Base-by-base conservation (phyloP, 2,113 vertebrate genomes). In the Brachionichthys hirsutus region DNA sequence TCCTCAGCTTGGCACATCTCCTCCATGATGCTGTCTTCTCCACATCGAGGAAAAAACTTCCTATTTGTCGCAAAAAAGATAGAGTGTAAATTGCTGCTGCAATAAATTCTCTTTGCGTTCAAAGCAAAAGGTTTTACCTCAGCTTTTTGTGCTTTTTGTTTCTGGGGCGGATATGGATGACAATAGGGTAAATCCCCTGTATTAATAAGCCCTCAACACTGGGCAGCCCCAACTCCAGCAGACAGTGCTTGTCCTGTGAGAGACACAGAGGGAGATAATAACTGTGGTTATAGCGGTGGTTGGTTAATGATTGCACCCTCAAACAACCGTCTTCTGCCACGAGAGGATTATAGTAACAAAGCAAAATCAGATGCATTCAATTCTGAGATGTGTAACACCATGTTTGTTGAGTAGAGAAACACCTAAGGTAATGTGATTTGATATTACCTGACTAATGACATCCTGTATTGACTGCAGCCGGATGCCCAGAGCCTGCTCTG, bases 131-230 rank as follows among this genome's bases (percentile, higher is more conserved):
- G 45, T 46, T 22, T 6, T 71, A 88, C 90, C 81, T 88, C 44
- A 92, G 84, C 66, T 87, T 91, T 73, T 87, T 90, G 71, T 83
- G 83, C 54, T 90, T 92, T 75, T 90, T 92, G 75, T 77, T 88
- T 65, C 90, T 92, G 1, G 89, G 89, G 17, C 67, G 80, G 60
- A 92, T 88, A 51, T 91, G 80, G 67, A 92, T 89, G 57, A 92
- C 68, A 8, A 92, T 91, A 12, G 91, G 91, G 65, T 91, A 91
- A 62, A 92, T 68, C 4, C 70, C 81, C 13, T 90, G 87, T 70
- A 80, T 88, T 50, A 92, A 55, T n/a, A 92, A 79, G 10, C 67
- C 69, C 61, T 90, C 90, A 17, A 91, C 88, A 62, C 82, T 83
- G 59, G 54, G 41, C 61, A 92, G 57, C 6, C 88, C 87, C 59